These are phyloP conservation scores for Caenorhabditis briggsae DNA, from an alignment of 1,140 invertebrate genomes.

Conservation along the genomic window DNA sequence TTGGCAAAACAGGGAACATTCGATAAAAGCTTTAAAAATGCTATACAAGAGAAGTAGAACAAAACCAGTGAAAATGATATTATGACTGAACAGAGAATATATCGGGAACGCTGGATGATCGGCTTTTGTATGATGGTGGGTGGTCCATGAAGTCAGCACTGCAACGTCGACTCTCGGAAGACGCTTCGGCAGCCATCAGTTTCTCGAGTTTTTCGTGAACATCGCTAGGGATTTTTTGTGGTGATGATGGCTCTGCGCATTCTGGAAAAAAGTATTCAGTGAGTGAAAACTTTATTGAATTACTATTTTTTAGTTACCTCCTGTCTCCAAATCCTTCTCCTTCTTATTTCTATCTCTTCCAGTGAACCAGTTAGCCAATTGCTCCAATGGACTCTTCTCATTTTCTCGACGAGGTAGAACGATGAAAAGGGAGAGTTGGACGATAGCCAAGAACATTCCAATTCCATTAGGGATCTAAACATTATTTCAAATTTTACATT, in stretches of 20 bases:
- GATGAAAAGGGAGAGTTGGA: constrained; percentile 76
- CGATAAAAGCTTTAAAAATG: background rate
- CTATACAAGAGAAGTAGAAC: no score
- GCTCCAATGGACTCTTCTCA: constrained; percentile 31
- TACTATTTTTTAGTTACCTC: background rate
- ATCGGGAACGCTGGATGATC: constrained; percentile 25
- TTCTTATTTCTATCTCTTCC: constrained; percentile 1
- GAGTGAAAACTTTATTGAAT: background rate
- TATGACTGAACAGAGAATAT: background rate
- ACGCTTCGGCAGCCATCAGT: background rate
- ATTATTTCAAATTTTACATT: background rate
- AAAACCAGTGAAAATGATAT: background rate
- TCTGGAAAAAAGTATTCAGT: background rate
- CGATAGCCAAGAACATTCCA: constrained; percentile 72
- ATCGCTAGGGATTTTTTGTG: background rate
- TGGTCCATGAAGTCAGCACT: background rate
- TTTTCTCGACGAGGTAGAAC: constrained; percentile 67
- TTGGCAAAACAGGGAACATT: background rate
- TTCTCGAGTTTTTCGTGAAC: constrained; percentile 6
- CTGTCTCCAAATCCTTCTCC: constrained; percentile 22
- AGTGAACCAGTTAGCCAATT: constrained; percentile 27
- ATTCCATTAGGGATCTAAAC: constrained; percentile 74
- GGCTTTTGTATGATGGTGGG: constrained; percentile 28
- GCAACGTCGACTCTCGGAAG: background rate
- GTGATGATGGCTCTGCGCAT: constrained; percentile 4